Percentiles rank a stretch among this genome's conserved stretches.
Conservation (phyloP, 2,888 invertebrate species). For the Timema podura region DNA sequence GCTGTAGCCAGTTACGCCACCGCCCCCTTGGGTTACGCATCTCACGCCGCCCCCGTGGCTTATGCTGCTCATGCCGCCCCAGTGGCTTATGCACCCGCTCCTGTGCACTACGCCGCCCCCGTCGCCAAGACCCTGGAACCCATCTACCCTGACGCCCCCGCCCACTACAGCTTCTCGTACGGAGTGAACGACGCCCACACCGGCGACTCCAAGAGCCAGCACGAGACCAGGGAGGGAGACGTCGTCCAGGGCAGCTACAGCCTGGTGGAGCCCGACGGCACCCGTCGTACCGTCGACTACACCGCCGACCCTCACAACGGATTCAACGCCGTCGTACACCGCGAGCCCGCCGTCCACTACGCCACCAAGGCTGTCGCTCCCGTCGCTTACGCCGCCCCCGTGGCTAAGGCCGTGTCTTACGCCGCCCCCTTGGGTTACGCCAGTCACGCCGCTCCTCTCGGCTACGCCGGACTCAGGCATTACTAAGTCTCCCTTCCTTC, state of each 20-base stretch:
- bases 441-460: constrained; percentile 30
- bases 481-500: no score
- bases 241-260: constrained; percentile 23
- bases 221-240: constrained; percentile 21
- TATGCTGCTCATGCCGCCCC: constrained; percentile 24
- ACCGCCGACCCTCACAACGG: constrained; percentile 23
- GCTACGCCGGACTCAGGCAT: not conserved
- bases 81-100: constrained; percentile 22
- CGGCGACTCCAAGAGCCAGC: constrained; percentile 22
- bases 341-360: constrained; percentile 36
- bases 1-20: constrained; percentile 21
- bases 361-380: constrained; percentile 19
- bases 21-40: constrained; percentile 29
- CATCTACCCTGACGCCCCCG: constrained; percentile 23
- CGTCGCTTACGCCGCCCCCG: constrained; percentile 41
- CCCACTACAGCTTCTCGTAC: constrained; percentile 22
- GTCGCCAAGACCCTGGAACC: not conserved
- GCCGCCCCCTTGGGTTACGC: constrained; percentile 40
- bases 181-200: constrained; percentile 20
- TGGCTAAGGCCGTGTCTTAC: not conserved
- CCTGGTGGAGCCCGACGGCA: constrained; percentile 22
- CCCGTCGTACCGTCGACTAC: constrained; percentile 22
- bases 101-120: constrained; percentile 20
- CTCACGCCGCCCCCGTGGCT: constrained; percentile 39
- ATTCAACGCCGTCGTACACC: constrained; percentile 39